Evolutionary conservation across 2,113 vertebrate species (phyloP).

Genomic region (Apteryx owenii): DNA sequence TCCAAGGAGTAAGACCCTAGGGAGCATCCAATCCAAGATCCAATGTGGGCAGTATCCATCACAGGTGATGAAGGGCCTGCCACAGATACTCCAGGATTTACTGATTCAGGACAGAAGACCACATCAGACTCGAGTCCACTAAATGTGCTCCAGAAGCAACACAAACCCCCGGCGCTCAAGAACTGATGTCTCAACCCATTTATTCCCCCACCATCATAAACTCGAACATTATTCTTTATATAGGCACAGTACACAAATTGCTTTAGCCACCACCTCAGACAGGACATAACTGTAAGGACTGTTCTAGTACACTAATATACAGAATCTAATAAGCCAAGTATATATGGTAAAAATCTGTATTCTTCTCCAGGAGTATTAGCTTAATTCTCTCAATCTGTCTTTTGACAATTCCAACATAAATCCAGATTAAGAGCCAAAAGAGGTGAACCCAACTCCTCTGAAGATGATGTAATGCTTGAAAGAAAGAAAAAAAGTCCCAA

Average conservation of each 20-base stretch:
- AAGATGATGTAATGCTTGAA: not conserved
- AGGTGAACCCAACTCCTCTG: not conserved
- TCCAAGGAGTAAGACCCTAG: not conserved
- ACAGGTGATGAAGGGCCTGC: fast-evolving
- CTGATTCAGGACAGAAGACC: not conserved
- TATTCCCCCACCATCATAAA: not conserved
- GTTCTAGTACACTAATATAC: not conserved
- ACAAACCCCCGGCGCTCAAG: too few species aligned
- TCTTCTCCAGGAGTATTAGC: not conserved
- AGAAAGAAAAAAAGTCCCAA: not conserved
- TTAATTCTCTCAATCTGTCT: not conserved
- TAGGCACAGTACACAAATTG: not conserved
- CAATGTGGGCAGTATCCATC: not conserved
- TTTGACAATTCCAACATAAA: not conserved
- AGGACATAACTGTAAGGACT: not conserved
- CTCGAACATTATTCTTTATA: not conserved
- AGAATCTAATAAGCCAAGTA: not conserved
- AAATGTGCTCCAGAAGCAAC: not conserved
- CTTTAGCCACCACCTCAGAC: not conserved
- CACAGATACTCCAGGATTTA: not conserved
- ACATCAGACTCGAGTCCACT: not conserved
- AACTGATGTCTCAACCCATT: not conserved
- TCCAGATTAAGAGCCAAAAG: not conserved
- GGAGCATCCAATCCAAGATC: not conserved
- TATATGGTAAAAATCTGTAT: not conserved